These are phyloP conservation scores for Nemotelus nigrinus DNA, from an alignment of 2,888 invertebrate genomes.

Conservation along the genomic window DNA sequence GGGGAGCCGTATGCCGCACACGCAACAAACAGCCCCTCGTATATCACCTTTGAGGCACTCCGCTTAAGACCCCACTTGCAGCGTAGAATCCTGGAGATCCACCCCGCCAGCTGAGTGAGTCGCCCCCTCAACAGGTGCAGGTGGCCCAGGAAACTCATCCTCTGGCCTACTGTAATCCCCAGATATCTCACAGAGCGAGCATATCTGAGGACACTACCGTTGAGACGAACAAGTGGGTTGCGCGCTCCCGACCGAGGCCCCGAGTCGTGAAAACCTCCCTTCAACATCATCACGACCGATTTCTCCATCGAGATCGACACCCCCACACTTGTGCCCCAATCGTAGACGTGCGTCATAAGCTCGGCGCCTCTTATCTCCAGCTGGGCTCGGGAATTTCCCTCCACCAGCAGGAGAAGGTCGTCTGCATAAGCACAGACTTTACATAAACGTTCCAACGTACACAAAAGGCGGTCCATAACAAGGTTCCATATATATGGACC, in stretches of 20 bases:
- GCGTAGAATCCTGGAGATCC: not conserved
- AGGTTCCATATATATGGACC: slow-evolving; percentile 28
- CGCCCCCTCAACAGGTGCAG: not conserved
- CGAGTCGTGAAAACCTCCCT: not conserved
- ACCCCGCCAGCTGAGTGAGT: not conserved
- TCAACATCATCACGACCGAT: not conserved
- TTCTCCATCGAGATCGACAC: not conserved
- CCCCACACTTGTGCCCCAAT: not conserved
- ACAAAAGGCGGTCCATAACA: slow-evolving; percentile 4
- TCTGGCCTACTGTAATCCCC: not conserved
- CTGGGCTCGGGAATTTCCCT: not conserved
- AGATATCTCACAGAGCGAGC: not conserved
- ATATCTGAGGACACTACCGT: not conserved
- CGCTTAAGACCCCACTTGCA: not conserved
- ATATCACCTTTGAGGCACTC: not conserved
- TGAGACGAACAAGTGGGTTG: not conserved
- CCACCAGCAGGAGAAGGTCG: not conserved
- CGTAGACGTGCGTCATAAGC: not conserved
- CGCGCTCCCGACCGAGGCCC: too few species aligned
- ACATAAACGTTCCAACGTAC: not conserved
- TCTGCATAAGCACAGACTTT: not conserved
- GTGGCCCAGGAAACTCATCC: not conserved
- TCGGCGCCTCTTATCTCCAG: not conserved
- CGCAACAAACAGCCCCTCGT: not conserved
- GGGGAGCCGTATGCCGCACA: not conserved